phyloP scores from a whole-genome alignment of 2,797 vertebrate genomes.

The Pelochelys cantorii region DNA sequence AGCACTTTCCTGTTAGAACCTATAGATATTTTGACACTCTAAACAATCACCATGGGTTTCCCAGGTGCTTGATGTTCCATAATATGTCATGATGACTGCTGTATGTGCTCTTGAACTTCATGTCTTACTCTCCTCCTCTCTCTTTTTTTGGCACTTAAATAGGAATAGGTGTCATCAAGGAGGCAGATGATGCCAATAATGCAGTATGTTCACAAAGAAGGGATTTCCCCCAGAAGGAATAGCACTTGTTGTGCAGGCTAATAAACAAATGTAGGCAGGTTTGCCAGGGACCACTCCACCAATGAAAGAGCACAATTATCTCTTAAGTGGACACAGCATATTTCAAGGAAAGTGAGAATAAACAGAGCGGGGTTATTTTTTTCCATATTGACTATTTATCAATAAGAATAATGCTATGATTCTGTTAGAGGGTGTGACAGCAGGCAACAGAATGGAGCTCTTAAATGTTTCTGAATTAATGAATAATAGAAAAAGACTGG shows the following conservation, averaged over 20 bases:
- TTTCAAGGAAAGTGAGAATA: slow-evolving; percentile 7
- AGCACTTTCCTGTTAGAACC: slow-evolving; percentile 43
- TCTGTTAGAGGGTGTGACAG: neutral
- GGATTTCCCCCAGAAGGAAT: neutral
- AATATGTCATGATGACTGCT: slow-evolving; percentile 48
- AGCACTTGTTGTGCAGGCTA: neutral
- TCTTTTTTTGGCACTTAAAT: slow-evolving; percentile 26
- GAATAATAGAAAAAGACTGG: neutral
- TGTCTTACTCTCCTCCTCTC: slow-evolving; percentile 19
- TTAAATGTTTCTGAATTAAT: neutral
- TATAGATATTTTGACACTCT: slow-evolving; percentile 54
- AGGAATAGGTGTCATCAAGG: neutral
- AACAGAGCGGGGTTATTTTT: neutral
- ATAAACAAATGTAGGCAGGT: slow-evolving; percentile 1
- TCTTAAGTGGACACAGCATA: neutral
- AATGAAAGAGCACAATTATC: neutral
- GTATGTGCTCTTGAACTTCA: slow-evolving; percentile 40
- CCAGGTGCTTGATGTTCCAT: slow-evolving; percentile 46
- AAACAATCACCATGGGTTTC: slow-evolving; percentile 47
- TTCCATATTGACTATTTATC: neutral
- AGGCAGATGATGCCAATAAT: neutral
- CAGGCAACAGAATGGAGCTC: neutral
- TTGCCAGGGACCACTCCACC: neutral
- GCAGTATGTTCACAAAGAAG: slow-evolving; percentile 10
- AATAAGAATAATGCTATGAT: neutral